Evolutionary conservation across 2,888 invertebrate genomes (phyloP), one percentile per base, ranked within the genome.

Genomic region (Cheilosia soror): DNA sequence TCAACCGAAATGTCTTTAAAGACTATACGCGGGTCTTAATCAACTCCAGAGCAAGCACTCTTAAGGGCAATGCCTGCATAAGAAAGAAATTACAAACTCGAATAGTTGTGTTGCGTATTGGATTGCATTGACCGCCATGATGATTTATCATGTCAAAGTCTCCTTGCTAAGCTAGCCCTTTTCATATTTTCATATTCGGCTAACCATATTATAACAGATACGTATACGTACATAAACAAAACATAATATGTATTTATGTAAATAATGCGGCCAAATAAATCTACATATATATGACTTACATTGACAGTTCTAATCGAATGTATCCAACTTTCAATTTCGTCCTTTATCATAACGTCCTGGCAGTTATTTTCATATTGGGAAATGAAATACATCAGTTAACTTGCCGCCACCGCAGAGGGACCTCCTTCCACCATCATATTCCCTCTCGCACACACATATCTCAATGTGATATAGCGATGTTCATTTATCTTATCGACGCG

Each of bases 401-500:
- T 49, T 47, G 53, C 47, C 57, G 20, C 49, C 42, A 63, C 9
- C 60, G 37, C 68, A 37, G 13, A 20, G 9, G 65, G 31, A 55
- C 53, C 44, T 13, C 53, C 53, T 42, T 5, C 31, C 25, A 37
- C 53, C 47, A 63, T 27, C 40, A 33, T 57, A 25, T 13, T 71
- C 62, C 7, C 53, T 31, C 51, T 15, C 49, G n/a, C 37, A 27
- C 57, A 57, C 15, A 66, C 58, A 49, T 62, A 71, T 20, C 55
- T 47, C 66, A 66, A 77, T 77, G 85, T 85, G 85, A 85, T 85
- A 81, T 80, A 85, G 76, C 57, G 76, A 25, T 72, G 85, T 85
- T 81, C 85, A 85, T 85, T 85, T 85, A 85, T 85, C 85, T 85
- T 85, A 80, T 81, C 85, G 85, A 85, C 85, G 85, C 81, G 71